Base-by-base conservation (phyloP, 2,888 invertebrate genomes). In the Lasius fuliginosus region DNA sequence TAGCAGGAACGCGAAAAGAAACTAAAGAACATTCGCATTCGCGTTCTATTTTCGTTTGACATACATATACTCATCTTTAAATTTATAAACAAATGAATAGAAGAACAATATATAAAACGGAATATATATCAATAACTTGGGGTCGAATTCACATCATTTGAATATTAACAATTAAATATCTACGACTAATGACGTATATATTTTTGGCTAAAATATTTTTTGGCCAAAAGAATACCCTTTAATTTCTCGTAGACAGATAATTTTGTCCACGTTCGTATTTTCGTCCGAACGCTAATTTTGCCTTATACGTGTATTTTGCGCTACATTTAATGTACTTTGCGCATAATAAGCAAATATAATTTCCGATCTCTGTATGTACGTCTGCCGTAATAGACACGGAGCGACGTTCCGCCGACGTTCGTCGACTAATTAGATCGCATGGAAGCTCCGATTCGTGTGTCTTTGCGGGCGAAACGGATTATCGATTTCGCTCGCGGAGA, bases 401-500 rank as follows among this genome's bases (percentile, higher is more conserved):
- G 58, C 58, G 33, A 69, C 60, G n/a, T 12, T 15, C n/a, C 56
- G 8, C 40, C 56, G 67, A 8, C 36, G 53, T 23, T 53, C 49
- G 33, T 33, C 68, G 30, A n/a, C 60, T 79, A 79, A 79, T 79
- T 79, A 79, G 46, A 79, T 79, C 40, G 73, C 60, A 46, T 23
- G 71, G 56, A 8, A 56, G 40, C 56, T 27, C 12, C 30, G 46
- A 71, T 71, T 33, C 58, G 58, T 36, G 58, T 69, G 69, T 60
- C 56, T 60, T 46, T 6, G 60, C 69, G 60, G 46, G 46, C 33
- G 60, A 23, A 46, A 23, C 46, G 73, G 46, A 79, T 71, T 79
- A 79, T 71, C 79, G 79, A 79, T 79, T 33, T 79, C 71, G n/a
- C 71, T n/a, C 33, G 33, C 42, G 33, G 33, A 46, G 79, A 71